phyloP scores from a whole-genome alignment of 2,113 vertebrate species.

The Apteryx mantelli region DNA sequence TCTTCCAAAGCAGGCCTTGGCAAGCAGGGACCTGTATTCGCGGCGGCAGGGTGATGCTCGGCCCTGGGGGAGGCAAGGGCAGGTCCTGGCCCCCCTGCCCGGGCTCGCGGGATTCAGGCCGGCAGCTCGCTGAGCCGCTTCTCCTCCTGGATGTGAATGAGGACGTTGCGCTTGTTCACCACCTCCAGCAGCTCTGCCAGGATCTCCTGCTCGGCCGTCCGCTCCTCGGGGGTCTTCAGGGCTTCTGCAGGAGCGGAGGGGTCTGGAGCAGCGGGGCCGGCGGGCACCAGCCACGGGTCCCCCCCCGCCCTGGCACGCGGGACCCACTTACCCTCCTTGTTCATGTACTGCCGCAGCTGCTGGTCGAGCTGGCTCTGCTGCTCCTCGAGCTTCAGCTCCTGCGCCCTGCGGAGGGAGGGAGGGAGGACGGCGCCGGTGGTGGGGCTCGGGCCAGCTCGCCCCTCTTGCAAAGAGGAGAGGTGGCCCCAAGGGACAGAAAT shows the following conservation, averaged over 20 bases:
- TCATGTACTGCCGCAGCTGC: conserved; percentile 85
- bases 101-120: not conserved
- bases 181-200: conserved; percentile 86
- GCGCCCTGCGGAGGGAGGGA: conserved; percentile 75
- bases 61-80: accelerated
- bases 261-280: not conserved
- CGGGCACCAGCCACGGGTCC: not conserved
- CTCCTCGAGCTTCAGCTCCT: conserved; percentile 91
- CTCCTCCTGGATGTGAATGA: conserved; percentile 89
- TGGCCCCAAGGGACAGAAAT: no score
- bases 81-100: not conserved
- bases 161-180: conserved; percentile 87
- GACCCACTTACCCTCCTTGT: conserved; percentile 77
- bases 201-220: conserved; percentile 76
- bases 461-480: no score
- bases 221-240: conserved; percentile 80
- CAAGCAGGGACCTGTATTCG: not conserved
- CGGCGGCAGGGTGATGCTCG: not conserved
- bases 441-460: not conserved
- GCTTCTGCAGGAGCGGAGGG: conserved; percentile 70
- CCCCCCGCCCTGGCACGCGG: accelerated
- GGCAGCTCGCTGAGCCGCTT: conserved; percentile 86
- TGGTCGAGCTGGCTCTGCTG: conserved; percentile 89
- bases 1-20: not conserved
- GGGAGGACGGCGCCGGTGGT: not conserved